Evolutionary conservation across 1,140 invertebrate genomes (phyloP).

Genomic region (Tribolium castaneum): DNA sequence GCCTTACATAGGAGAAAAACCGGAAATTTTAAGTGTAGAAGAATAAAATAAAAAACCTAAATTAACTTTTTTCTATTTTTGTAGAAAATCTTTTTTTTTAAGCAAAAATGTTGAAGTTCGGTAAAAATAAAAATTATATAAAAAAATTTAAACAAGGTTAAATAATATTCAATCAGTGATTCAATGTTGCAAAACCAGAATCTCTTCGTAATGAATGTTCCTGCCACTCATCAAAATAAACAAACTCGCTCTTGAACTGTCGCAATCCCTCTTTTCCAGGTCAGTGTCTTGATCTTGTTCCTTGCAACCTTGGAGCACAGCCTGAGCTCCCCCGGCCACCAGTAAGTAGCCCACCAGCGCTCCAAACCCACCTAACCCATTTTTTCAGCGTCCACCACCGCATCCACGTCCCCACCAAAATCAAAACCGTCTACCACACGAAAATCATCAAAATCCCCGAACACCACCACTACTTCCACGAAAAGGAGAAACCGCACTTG

Average conservation of each 20-base stretch:
- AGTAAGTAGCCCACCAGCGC: slow-evolving; percentile 3
- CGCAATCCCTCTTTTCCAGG: not conserved
- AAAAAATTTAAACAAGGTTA: no score
- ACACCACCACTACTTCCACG: slow-evolving; percentile 61
- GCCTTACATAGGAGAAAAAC: no score
- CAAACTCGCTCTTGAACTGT: not conserved
- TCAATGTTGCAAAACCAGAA: not conserved
- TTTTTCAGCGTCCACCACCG: slow-evolving; percentile 55
- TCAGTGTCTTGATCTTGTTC: not conserved
- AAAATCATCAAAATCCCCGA: slow-evolving; percentile 61
- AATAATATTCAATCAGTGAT: no score
- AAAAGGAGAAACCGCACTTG: slow-evolving; percentile 53
- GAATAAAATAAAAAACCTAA: no score
- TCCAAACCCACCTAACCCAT: not conserved
- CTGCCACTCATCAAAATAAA: not conserved
- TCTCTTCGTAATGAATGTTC: not conserved
- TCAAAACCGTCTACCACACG: slow-evolving; percentile 60
- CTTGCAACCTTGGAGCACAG: not conserved
- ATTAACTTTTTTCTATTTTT: no score
- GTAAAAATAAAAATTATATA: no score
- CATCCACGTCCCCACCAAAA: slow-evolving; percentile 59
- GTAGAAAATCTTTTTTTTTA: no score
- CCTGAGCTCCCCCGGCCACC: not conserved
- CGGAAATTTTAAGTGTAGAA: no score
- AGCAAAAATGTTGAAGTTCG: no score